Percentiles rank a stretch among this genome's conserved stretches.
Conservation (phyloP, 2,113 vertebrate species). For the Crotophaga sulcirostris region DNA sequence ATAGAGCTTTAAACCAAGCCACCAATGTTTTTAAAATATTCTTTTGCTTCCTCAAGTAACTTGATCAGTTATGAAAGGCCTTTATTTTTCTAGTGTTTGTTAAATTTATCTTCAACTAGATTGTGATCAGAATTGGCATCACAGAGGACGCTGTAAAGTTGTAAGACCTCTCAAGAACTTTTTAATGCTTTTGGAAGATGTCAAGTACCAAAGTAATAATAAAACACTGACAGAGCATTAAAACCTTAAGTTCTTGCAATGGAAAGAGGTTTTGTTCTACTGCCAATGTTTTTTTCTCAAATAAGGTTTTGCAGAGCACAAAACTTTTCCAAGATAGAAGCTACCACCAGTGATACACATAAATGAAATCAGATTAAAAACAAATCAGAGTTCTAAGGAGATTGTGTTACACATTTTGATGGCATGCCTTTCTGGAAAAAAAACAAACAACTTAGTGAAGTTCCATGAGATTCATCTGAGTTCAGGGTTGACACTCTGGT, state of each 20-base stretch:
- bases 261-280: neutral
- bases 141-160: constrained; percentile 1
- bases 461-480: neutral
- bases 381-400: neutral
- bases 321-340: neutral
- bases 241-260: constrained; percentile 11
- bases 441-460: constrained; percentile 15
- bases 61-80: neutral
- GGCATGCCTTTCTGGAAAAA: neutral
- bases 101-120: constrained; percentile 29
- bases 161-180: constrained; percentile 29
- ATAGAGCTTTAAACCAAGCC: neutral
- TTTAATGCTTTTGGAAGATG: constrained; percentile 38
- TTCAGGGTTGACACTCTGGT: neutral
- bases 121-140: constrained; percentile 18
- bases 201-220: neutral
- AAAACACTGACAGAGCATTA: constrained; percentile 11
- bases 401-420: neutral
- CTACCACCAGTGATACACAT: neutral
- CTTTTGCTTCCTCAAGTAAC: neutral
- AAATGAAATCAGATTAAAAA: constrained; percentile 10
- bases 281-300: neutral
- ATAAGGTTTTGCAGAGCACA: neutral
- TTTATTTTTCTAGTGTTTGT: constrained; percentile 36
- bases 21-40: neutral